Evolutionary conservation across 1,140 invertebrate species (phyloP).

Genomic region (Zaprionus gabonicus): DNA sequence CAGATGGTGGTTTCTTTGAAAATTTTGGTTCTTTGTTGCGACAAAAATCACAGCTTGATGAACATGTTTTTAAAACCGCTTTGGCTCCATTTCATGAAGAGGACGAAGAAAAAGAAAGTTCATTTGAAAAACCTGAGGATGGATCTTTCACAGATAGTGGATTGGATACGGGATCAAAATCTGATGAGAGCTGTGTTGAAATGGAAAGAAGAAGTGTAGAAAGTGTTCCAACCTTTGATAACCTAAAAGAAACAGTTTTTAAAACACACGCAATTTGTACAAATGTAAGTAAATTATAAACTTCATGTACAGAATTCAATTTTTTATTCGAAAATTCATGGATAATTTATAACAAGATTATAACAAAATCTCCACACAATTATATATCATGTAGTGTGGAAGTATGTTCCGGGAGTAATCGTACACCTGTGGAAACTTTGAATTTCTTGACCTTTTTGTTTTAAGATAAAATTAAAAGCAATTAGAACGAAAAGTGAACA

Average conservation of each 20-base stretch:
- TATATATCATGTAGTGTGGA: neutral
- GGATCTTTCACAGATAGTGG: constrained; percentile 56
- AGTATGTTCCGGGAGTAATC: neutral
- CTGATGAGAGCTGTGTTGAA: constrained; percentile 26
- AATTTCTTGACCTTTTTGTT: neutral
- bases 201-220: constrained; percentile 23
- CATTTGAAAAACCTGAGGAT: constrained; percentile 8
- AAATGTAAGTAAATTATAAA: constrained; percentile 88
- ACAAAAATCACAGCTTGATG: constrained; percentile 87
- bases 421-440: neutral
- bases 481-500: constrained; percentile 40
- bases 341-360: neutral
- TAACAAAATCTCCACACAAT: neutral
- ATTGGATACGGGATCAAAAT: constrained; percentile 17
- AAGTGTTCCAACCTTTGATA: constrained; percentile 48
- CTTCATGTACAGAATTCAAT: neutral
- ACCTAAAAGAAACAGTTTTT: constrained; percentile 52
- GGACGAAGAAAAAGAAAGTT: constrained; percentile 72
- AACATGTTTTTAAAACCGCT: constrained; percentile 85
- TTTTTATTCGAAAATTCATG: neutral
- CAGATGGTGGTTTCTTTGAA: constrained; percentile 92
- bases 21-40: constrained; percentile 90
- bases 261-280: constrained; percentile 86
- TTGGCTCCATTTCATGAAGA: constrained; percentile 85
- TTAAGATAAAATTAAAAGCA: constrained; percentile 37